These are phyloP conservation scores for Molorchus minor DNA, from an alignment of 2,888 invertebrate genomes.

Conservation along the genomic window DNA sequence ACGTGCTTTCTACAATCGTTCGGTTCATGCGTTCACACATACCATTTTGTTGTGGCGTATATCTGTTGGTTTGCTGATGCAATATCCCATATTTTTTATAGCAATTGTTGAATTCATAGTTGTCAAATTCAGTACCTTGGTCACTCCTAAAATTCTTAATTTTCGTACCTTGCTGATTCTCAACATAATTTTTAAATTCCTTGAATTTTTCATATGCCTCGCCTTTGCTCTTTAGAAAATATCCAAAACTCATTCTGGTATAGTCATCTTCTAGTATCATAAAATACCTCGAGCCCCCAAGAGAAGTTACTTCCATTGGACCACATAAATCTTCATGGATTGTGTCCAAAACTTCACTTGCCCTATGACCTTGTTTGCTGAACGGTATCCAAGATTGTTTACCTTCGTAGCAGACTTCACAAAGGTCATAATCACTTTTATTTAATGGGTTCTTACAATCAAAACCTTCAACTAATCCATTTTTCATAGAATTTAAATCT, in stretches of 20 bases:
- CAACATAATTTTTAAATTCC: slow-evolving; percentile 34
- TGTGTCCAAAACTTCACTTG: background rate
- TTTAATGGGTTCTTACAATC: no score
- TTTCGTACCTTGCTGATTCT: slow-evolving; percentile 45
- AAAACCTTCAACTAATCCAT: no score
- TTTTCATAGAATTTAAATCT: no score
- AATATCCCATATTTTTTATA: slow-evolving; percentile 46
- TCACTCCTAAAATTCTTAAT: slow-evolving; percentile 49
- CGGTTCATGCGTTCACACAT: slow-evolving; percentile 42
- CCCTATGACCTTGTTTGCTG: background rate
- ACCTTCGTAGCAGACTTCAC: background rate
- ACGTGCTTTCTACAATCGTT: slow-evolving; percentile 43
- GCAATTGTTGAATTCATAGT: slow-evolving; percentile 37
- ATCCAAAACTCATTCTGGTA: background rate
- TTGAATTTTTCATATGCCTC: background rate
- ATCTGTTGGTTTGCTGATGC: slow-evolving; percentile 41
- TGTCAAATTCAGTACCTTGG: slow-evolving; percentile 39
- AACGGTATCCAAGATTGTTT: background rate
- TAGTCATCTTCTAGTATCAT: background rate
- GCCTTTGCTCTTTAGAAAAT: background rate
- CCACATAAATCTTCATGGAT: background rate
- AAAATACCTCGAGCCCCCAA: background rate
- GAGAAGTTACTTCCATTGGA: background rate
- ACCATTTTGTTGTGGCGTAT: slow-evolving; percentile 51
- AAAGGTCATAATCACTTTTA: background rate